Percentiles rank a stretch among this genome's conserved stretches.
These are phyloP conservation scores for Myotis lucifugus DNA, from an alignment of 2,113 vertebrate species.

Conservation along the genomic window DNA sequence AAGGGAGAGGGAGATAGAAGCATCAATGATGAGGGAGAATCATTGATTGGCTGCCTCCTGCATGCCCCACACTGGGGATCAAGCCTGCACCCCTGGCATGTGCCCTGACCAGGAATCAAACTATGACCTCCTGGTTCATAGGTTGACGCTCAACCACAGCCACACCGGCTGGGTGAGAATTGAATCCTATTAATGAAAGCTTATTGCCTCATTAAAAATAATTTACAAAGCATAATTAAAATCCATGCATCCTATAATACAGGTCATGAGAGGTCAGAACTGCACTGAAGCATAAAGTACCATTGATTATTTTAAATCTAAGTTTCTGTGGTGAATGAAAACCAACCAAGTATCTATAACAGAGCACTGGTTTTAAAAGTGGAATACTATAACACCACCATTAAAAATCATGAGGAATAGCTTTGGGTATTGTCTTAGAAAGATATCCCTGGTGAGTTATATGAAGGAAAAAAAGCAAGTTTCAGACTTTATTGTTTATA, in stretches of 20 bases:
- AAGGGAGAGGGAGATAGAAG: no score
- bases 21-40: no score
- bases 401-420: neutral
- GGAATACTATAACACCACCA: neutral
- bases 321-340: conserved; percentile 30
- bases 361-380: neutral
- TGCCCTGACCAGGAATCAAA: no score
- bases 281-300: neutral
- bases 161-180: neutral
- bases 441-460: neutral
- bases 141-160: no score
- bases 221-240: conserved; percentile 45
- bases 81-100: no score
- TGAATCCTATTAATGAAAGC: conserved; percentile 47
- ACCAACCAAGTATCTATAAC: neutral
- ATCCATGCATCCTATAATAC: neutral
- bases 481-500: neutral
- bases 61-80: no score
- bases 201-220: conserved; percentile 24
- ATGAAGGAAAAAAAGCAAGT: neutral
- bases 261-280: neutral
- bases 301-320: neutral
- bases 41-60: no score
- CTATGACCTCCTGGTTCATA: no score
- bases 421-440: neutral